phyloP scores from a whole-genome alignment of 2,888 invertebrate genomes.

The Mechanitis mazaeus region DNA sequence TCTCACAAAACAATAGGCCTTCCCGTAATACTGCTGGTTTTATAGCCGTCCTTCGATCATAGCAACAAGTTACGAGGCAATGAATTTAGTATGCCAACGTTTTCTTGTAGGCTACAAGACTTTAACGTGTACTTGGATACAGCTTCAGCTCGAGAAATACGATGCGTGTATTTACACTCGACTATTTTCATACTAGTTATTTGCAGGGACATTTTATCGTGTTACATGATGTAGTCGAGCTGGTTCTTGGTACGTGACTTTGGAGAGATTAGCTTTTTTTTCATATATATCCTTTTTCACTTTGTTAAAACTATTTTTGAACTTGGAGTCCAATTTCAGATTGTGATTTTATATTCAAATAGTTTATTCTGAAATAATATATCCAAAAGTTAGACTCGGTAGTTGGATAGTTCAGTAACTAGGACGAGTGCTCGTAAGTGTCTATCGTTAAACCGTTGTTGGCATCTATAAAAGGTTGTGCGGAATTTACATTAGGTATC shows the following conservation, averaged over 20 bases:
- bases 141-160: slow-evolving; percentile 36
- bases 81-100: slow-evolving; percentile 69
- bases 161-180: slow-evolving; percentile 38
- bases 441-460: slow-evolving; percentile 62
- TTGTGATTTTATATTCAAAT: not conserved
- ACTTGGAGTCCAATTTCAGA: no score
- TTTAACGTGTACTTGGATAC: slow-evolving; percentile 30
- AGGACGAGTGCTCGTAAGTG: slow-evolving; percentile 59
- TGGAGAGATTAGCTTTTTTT: slow-evolving; percentile 28
- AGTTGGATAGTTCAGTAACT: slow-evolving; percentile 63
- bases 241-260: slow-evolving; percentile 35
- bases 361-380: no score
- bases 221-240: slow-evolving; percentile 33
- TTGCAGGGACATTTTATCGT: slow-evolving; percentile 34
- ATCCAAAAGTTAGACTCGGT: slow-evolving; percentile 35
- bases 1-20: slow-evolving; percentile 68
- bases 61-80: slow-evolving; percentile 69
- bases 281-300: slow-evolving; percentile 9
- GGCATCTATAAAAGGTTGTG: slow-evolving; percentile 64
- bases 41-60: slow-evolving; percentile 61
- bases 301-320: no score
- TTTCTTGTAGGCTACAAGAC: slow-evolving; percentile 64
- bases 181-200: slow-evolving; percentile 39
- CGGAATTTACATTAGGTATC: slow-evolving; percentile 42
- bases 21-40: slow-evolving; percentile 53